A percentile compares a stretch with the other conserved stretches of the same genome.
These are phyloP conservation scores for Zaprionus obscuricornis DNA, from an alignment of 2,888 invertebrate genomes.

Conservation along the genomic window DNA sequence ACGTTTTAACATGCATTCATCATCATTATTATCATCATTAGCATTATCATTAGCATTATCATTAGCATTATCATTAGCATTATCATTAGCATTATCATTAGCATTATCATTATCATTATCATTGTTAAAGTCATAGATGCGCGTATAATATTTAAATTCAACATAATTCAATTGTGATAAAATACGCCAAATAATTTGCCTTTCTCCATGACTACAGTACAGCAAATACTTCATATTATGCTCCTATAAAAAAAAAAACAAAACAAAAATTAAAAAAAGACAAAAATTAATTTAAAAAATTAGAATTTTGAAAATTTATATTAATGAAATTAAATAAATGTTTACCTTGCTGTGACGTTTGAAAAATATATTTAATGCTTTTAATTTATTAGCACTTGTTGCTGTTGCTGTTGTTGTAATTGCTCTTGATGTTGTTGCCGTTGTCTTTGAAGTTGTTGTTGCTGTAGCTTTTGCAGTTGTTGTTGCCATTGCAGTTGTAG, in stretches of 20 bases:
- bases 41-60: no score
- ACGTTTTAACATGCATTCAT: constrained; percentile 2
- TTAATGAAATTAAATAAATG: no score
- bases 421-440: not conserved
- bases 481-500: no score
- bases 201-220: constrained; percentile 35
- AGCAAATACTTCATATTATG: constrained; percentile 50
- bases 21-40: no score
- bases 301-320: not conserved
- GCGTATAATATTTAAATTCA: constrained; percentile 51
- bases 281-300: not conserved
- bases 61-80: no score
- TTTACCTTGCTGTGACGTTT: constrained; percentile 27
- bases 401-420: not conserved
- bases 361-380: constrained; percentile 23
- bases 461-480: not conserved
- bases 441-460: no score
- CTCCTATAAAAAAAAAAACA: constrained; percentile 27
- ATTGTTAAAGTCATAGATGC: constrained; percentile 40
- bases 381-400: not conserved
- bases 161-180: constrained; percentile 26
- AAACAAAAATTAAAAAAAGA: not conserved
- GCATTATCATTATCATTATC: no score
- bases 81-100: no score
- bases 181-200: constrained; percentile 46